Evolutionary conservation across 2,888 invertebrate genomes (phyloP).

Genomic region (Dasypogon diadema): DNA sequence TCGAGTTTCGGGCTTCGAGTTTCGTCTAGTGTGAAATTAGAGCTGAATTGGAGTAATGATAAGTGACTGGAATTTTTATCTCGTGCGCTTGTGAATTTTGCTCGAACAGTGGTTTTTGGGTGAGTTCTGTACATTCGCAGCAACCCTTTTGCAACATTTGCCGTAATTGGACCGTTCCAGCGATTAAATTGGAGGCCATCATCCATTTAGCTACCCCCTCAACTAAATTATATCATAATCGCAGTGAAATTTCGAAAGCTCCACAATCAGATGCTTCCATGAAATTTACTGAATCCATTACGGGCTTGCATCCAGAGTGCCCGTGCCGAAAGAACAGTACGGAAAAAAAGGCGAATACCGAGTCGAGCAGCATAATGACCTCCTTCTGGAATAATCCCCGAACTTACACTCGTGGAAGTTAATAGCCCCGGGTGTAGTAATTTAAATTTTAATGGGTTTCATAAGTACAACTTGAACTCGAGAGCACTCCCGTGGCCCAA

Average conservation of each 20-base stretch:
- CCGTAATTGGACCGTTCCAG: conserved; percentile 17
- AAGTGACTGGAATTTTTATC: conserved; percentile 29
- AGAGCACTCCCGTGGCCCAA: conserved; percentile 33
- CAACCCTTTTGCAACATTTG: neutral
- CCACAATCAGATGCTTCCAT: conserved; percentile 11
- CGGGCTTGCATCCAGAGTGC: neutral
- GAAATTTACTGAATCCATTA: conserved; percentile 11
- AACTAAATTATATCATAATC: conserved; percentile 45
- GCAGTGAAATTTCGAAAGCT: conserved; percentile 15
- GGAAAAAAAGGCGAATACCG: neutral
- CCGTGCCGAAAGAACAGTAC: neutral
- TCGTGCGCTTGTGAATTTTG: neutral
- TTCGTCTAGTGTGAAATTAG: conserved; percentile 30
- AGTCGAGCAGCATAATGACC: conserved; percentile 42
- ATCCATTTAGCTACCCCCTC: neutral
- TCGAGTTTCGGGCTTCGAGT: conserved; percentile 3
- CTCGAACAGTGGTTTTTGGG: too few species aligned
- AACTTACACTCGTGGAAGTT: conserved; percentile 48
- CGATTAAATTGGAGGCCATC: conserved; percentile 35
- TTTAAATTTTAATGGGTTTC: conserved; percentile 49
- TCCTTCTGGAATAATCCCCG: conserved; percentile 30
- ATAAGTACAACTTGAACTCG: conserved; percentile 50
- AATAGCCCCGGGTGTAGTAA: conserved; percentile 50
- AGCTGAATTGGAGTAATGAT: conserved; percentile 2
- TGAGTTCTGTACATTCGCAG: neutral